Conservation (phyloP, 1,140 invertebrate genomes). For the Acyrthosiphon pisum region DNA sequence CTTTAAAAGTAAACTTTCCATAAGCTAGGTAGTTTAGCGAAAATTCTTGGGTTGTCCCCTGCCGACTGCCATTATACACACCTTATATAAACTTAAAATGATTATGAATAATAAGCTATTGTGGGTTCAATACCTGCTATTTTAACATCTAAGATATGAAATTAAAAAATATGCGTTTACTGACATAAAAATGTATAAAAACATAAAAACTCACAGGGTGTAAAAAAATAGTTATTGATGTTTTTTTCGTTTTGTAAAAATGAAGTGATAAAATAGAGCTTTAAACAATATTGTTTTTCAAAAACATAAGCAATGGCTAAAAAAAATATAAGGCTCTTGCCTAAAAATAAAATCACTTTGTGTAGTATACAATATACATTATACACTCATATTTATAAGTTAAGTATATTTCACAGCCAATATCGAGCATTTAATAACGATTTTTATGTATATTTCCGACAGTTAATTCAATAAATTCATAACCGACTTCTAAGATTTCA, state of each 20-base stretch:
- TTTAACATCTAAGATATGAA: background rate
- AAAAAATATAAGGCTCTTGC: background rate
- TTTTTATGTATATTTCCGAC: background rate
- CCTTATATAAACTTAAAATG: background rate
- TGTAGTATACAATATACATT: background rate
- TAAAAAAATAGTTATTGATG: background rate
- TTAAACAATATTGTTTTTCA: background rate
- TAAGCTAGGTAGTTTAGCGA: background rate
- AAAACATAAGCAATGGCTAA: background rate
- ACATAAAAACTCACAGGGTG: background rate
- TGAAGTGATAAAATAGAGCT: background rate
- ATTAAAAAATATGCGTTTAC: background rate
- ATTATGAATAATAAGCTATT: constrained; percentile 1
- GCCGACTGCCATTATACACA: background rate
- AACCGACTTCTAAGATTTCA: background rate
- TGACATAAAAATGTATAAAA: background rate
- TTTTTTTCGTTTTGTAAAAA: background rate
- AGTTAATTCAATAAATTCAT: background rate
- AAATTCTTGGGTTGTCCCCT: background rate
- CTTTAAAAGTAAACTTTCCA: background rate
- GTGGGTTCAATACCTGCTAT: background rate
- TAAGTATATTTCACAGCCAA: background rate
- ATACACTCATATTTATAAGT: background rate
- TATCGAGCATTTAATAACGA: background rate
- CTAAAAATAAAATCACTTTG: background rate